Evolutionary conservation across 1,140 invertebrate genomes (phyloP).

Genomic region (Plectus sambesii): DNA sequence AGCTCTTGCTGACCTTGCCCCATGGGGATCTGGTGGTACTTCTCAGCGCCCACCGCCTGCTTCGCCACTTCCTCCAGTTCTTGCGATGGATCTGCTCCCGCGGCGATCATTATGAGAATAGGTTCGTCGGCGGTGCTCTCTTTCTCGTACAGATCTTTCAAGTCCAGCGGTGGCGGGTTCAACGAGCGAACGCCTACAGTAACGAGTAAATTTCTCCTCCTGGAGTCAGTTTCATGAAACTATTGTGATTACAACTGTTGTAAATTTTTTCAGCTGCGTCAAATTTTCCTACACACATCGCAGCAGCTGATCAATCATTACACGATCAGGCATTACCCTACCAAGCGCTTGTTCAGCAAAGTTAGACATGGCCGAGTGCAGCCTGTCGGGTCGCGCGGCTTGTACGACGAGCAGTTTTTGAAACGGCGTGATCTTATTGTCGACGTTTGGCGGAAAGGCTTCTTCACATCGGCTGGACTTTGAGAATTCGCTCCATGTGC

Average conservation of each 20-base stretch:
- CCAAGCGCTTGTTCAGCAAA: slow-evolving; percentile 61
- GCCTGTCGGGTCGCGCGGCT: slow-evolving; percentile 65
- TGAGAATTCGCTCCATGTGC: slow-evolving; percentile 59
- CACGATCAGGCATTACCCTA: background rate
- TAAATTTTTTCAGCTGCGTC: no score
- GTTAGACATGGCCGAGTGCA: slow-evolving; percentile 59
- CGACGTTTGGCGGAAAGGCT: slow-evolving; percentile 51
- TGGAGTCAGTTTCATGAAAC: slow-evolving; percentile 4
- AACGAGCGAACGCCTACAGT: slow-evolving; percentile 48
- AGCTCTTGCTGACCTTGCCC: slow-evolving; percentile 61
- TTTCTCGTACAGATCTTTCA: slow-evolving; percentile 52
- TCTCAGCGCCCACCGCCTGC: slow-evolving; percentile 43
- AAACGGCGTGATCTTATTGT: slow-evolving; percentile 59
- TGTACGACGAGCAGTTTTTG: slow-evolving; percentile 71
- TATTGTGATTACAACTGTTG: slow-evolving; percentile 3
- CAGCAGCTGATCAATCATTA: background rate
- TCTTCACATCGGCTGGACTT: slow-evolving; percentile 54
- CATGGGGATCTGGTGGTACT: slow-evolving; percentile 55
- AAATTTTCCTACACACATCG: background rate
- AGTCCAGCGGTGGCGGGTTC: slow-evolving; percentile 55
- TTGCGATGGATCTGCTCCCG: slow-evolving; percentile 69
- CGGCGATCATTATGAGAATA: slow-evolving; percentile 61
- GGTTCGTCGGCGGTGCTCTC: slow-evolving; percentile 55
- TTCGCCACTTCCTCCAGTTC: slow-evolving; percentile 60
- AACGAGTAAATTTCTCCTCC: no score